Base-by-base conservation (phyloP, 2,888 invertebrate genomes). In the Pseudanteris insignis region DNA sequence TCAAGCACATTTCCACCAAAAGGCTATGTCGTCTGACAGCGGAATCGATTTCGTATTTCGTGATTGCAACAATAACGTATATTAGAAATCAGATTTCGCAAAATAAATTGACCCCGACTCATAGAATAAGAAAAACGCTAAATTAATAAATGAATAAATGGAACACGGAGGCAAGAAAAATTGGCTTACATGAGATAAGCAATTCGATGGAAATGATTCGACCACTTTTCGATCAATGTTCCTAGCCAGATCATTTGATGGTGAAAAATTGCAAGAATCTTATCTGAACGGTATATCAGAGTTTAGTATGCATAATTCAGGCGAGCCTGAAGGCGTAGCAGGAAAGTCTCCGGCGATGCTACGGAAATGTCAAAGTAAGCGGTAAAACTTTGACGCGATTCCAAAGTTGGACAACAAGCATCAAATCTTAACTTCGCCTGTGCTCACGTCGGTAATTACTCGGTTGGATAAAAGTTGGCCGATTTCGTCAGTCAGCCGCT, bases 1-100 rank as follows among this genome's bases (percentile, higher is more conserved):
- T 62, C 47, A 51, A 62, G 57, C 46, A 43, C 47, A 43, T 62
- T 62, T 57, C 47, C 51, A 43, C 53, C 43, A 51, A 62, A 62
- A 53, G 62, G 18, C 37, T 51, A 37, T 25, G 51, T 25, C 37
- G 51, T 32, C 36, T 32, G 47, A 62, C 33, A 51, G 51, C 32
- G 57, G 47, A 51, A 57, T 57, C 47, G 57, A 57, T 62, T 55
- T 50, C 30, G 51, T 40, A 32, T 51, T 37, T 61, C 43, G 34
- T 50, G 50, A 54, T 55, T 54, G 50, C 18, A 40, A 55, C 54
- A 44, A 61, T 44, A 44, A 44, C 48, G 9, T n/a, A 25, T 5
- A 4, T 21, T 21, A 34, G 40, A 28, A 60, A 53, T 53, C 47
- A 29, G 43, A 47, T 51, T 46, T 38, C 26, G 25, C 30, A 25